Base-by-base conservation (phyloP, 1,140 invertebrate genomes). In the Drosophila biarmipes region DNA sequence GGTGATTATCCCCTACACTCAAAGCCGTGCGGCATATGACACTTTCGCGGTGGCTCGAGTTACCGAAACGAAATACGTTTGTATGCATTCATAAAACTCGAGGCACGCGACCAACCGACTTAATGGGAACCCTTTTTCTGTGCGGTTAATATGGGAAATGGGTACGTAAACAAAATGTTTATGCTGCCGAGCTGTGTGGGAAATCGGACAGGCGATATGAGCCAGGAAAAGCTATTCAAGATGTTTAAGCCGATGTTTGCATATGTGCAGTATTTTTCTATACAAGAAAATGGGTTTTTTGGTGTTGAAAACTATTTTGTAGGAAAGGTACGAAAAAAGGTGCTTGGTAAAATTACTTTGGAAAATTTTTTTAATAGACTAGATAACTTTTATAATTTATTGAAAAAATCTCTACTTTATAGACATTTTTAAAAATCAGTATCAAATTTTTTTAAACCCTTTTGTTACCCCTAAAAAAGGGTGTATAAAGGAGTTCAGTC, bases 61-160 rank as follows among this genome's bases (percentile, higher is more conserved):
- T 69, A 48, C 64, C 19, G 40, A 56, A 35, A 64, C 54, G 15
- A 48, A 48, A 56, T 48, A 37, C 3, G 4, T 2, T 2, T 37
- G 29, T 31, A 31, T 10, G 8, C 29, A 31, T 10, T 10, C 8
- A 31, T 31, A 67, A 27, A 46, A 38, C 49, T 46, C 34, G 14
- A 12, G 63, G 35, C 63, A 71, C 67, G 67, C 67, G 67, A 69
- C 67, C 63, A 71, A 63, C 63, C 67, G 67, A 69, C 67, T 19
- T 10, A 31, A 55, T 17, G 40, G 42, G 42, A 46, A 54, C 27
- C 27, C 43, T 51, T 66, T 51, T 57, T 38, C 12, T 34, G 24
- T 43, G 27, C 4, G 61, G 12, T 6, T 42, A 31, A 5, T 64
- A 43, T 21, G 27, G 19, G 19, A 67, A 54, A 46, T 38, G 40